Conservation (phyloP, 2,797 vertebrate genomes). For the Xenopus petersii region DNA sequence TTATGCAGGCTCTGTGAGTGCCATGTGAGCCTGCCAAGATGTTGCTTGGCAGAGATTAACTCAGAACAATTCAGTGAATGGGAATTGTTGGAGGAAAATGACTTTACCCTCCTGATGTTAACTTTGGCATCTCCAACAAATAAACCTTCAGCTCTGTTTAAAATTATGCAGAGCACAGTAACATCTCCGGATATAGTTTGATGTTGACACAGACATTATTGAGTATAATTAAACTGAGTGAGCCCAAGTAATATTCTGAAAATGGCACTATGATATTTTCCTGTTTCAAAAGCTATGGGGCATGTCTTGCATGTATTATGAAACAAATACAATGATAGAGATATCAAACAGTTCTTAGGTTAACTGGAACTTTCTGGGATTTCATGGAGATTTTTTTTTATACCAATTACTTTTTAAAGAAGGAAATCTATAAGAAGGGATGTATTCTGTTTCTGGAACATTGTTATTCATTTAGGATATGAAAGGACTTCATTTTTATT, state of each 20-base stretch:
- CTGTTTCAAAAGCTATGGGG: not conserved
- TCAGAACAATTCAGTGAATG: conserved; percentile 16
- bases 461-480: no score
- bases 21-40: conserved; percentile 8
- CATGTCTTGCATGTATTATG: not conserved
- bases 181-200: not conserved
- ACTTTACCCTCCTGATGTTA: conserved; percentile 26
- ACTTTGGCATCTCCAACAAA: conserved; percentile 14
- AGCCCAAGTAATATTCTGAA: conserved; percentile 7
- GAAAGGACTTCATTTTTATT: no score
- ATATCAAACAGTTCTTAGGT: no score
- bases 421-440: no score
- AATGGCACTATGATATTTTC: not conserved
- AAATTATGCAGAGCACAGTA: not conserved
- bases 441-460: no score
- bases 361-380: no score
- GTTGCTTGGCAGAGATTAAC: conserved; percentile 16
- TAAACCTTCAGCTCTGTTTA: not conserved
- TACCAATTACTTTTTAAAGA: no score
- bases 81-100: conserved; percentile 16
- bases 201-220: conserved; percentile 10
- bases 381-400: no score
- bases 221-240: conserved; percentile 17
- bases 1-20: not conserved
- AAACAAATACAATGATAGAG: no score